Evolutionary conservation across 2,888 invertebrate species (phyloP).

Genomic region (Leucania comma): DNA sequence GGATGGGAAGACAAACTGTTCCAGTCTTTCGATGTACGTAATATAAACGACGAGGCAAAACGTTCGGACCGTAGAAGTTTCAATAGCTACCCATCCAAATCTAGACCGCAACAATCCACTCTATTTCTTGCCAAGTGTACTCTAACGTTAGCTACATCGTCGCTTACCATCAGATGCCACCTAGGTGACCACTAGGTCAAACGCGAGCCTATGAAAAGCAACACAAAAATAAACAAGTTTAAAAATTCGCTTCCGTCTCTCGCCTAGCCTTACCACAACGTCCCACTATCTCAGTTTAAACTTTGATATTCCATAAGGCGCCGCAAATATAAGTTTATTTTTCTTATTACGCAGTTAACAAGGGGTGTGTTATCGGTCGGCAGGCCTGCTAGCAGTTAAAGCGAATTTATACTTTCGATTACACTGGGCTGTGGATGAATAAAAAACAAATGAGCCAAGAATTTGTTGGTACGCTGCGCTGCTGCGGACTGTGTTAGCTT

Average conservation of each 20-base stretch:
- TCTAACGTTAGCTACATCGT: too few species aligned
- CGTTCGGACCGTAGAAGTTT: too few species aligned
- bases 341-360: constrained; percentile 88
- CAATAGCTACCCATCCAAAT: too few species aligned
- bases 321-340: constrained; percentile 86
- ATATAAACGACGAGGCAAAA: too few species aligned
- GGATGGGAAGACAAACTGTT: too few species aligned
- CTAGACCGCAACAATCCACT: too few species aligned
- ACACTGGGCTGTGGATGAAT: constrained; percentile 86
- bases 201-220: too few species aligned
- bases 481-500: constrained; percentile 65
- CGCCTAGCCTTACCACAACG: not conserved
- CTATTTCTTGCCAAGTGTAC: too few species aligned
- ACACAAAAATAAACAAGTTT: too few species aligned
- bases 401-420: constrained; percentile 90
- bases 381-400: constrained; percentile 83
- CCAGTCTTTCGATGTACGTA: too few species aligned
- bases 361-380: constrained; percentile 85
- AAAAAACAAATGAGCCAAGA: constrained; percentile 90
- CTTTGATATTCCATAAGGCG: constrained; percentile 85
- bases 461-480: constrained; percentile 87
- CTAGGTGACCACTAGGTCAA: too few species aligned
- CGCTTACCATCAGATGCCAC: too few species aligned
- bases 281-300: constrained; percentile 71
- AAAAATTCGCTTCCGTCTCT: not conserved